Base-by-base conservation (phyloP, 2,888 invertebrate species). In the Chaetoderma sp. region DNA sequence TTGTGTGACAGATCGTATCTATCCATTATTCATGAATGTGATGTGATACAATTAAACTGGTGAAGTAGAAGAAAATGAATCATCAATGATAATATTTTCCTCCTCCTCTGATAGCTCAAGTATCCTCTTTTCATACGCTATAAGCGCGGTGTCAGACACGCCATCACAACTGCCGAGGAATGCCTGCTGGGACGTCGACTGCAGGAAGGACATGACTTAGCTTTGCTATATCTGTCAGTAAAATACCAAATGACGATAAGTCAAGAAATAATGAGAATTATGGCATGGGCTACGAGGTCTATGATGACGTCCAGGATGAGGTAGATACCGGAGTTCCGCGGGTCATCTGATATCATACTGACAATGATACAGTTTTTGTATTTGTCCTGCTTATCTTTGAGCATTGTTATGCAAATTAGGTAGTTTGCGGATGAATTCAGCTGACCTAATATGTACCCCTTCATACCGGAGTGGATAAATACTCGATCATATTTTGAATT, bases 211-310 rank as follows among this genome's bases (percentile, higher is more conserved):
- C 21, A 25, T 18, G 16, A 18, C 21, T 49, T 23, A 13, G 16
- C 21, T 49, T 49, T 49, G 49, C 27, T 49, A 27, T 49, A 49
- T 49, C 27, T 49, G 21, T 49, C 27, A 49, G 27, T 49, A 13
- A 27, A n/a, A 13, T 25, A 21, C 49, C 49, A 18, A 21, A 49
- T 49, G 27, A 49, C 13, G 21, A 21, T 18, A 3, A 21, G n/a
- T 25, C 49, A 49, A 2, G 23, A 16, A 13, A 49, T 49, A 13
- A 49, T 27, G 27, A 49, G 25, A 4, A 23, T 2, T 49, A 13
- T 13, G 21, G 25, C 16, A 8, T 27, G 25, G 21, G 27, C 21
- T 4, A 13, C 21, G 13, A 49, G 23, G 18, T 27, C 49, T n/a
- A 49, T 49, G 13, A 49, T 13, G 21, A 49, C 21, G 21, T 23